Evolutionary conservation across 2,797 vertebrate genomes (phyloP).

Genomic region (Takifugu rubripes): DNA sequence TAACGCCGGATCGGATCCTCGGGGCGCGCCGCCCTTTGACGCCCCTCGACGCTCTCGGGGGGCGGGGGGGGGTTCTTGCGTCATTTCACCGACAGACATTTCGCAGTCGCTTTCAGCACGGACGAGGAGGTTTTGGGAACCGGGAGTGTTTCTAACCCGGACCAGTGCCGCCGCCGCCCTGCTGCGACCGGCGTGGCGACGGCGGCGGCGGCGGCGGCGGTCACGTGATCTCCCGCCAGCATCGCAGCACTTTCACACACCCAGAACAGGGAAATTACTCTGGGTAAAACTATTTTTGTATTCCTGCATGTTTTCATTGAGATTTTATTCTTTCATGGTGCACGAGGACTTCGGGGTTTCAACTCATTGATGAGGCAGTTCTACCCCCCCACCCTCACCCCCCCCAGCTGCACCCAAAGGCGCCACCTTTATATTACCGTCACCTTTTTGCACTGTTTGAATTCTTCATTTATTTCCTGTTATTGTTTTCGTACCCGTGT

Average conservation of each 20-base stretch:
- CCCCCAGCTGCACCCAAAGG: constrained; percentile 5
- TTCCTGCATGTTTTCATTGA: constrained; percentile 15
- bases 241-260: constrained; percentile 1
- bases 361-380: too few relatives aligned
- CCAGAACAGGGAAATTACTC: neutral
- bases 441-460: constrained; percentile 40
- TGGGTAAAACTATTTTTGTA: constrained; percentile 17
- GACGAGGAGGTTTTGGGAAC: constrained; percentile 23
- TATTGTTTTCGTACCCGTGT: constrained; percentile 21
- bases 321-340: neutral
- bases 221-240: constrained; percentile 1
- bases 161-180: too few relatives aligned
- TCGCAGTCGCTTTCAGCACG: constrained; percentile 63
- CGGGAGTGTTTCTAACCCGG: constrained; percentile 27
- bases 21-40: constrained; percentile 56
- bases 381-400: too few relatives aligned
- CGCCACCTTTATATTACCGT: neutral
- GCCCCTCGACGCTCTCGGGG: constrained; percentile 51
- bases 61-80: constrained; percentile 52
- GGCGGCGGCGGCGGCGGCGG: neutral
- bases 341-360: neutral
- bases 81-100: constrained; percentile 67
- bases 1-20: constrained; percentile 71
- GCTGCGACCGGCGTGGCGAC: constrained; percentile 43
- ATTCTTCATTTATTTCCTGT: constrained; percentile 5